Evolutionary conservation across 2,888 invertebrate genomes (phyloP).

Genomic region (Ophonus ardosiacus): DNA sequence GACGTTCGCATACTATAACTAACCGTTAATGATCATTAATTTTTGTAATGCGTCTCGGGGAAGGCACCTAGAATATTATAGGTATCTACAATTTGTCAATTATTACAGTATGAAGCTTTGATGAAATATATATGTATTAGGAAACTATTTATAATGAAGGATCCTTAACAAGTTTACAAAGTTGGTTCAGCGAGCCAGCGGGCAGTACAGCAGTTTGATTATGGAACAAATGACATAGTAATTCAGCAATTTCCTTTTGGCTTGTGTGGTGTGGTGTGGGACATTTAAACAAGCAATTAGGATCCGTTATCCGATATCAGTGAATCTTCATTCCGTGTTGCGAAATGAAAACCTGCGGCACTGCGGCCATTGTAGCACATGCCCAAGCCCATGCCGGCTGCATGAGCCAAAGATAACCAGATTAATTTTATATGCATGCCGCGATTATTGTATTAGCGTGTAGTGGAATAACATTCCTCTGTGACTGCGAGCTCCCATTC

Average conservation of each 20-base stretch:
- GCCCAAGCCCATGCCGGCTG: neutral
- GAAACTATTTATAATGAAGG: neutral
- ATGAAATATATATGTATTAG: too few species aligned
- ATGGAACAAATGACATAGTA: neutral
- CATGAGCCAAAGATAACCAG: slow-evolving; percentile 47
- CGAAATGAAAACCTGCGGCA: slow-evolving; percentile 42
- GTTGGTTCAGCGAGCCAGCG: too few species aligned
- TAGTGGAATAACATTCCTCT: slow-evolving; percentile 19
- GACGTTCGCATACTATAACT: too few species aligned
- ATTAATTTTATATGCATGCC: slow-evolving; percentile 56
- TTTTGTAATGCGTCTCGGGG: too few species aligned
- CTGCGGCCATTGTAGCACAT: slow-evolving; percentile 24
- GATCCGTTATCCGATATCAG: slow-evolving; percentile 29
- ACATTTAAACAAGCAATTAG: slow-evolving; percentile 45
- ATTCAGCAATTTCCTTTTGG: neutral
- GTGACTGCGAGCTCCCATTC: neutral
- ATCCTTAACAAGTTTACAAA: neutral
- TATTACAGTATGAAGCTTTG: too few species aligned
- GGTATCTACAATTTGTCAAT: too few species aligned
- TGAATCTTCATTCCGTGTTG: slow-evolving; percentile 27
- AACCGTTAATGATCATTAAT: too few species aligned
- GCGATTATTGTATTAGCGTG: slow-evolving; percentile 53
- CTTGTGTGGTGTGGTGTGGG: neutral
- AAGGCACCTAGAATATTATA: too few species aligned
- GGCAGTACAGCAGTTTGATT: neutral